Base-by-base conservation (phyloP, 2,888 invertebrate genomes). In the Agrotis ipsilon region DNA sequence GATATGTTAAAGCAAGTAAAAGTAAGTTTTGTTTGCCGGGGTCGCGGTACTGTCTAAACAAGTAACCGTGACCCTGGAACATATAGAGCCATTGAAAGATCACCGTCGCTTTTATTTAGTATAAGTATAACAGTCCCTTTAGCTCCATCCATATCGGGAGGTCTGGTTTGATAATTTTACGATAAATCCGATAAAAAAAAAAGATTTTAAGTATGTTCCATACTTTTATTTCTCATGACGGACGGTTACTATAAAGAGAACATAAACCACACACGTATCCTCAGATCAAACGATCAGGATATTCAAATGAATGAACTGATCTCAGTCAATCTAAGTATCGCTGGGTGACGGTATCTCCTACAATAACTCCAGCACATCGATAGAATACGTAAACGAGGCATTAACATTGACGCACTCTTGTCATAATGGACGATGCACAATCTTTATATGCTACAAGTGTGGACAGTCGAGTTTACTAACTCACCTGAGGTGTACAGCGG, bases 321-420 rank as follows among this genome's bases (percentile, higher is more conserved):
- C 60, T 68, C 60, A 61, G 45, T 18, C 39, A 46, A 24, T 57
- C 7, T 64, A n/a, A n/a, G n/a, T n/a, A 24, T 32, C 68, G 68
- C 49, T 48, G 21, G 64, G 19, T 77, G 78, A 79, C 78, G 72
- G 65, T 59, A 79, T 72, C 45, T 54, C 45, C 60, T 52, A 46
- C 60, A 63, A 81, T 75, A 66, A 57, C 49, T 57, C 27, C 19
- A n/a, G 51, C 58, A 76, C 81, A 51, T 46, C 59, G 46, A 46
- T 63, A 45, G 75, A 78, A 68, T 82, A 48, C 49, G 52, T 66
- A 75, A 74, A 51, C 68, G 54, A 59, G 19, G 24, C 7, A 77
- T 75, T 71, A 64, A 73, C 78, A 78, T 78, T 77, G 72, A 76
- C 72, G 81, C 67, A 61, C 60, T 55, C 24, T 58, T 76, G 55